Conservation (phyloP, 2,113 vertebrate species). For the Stigmatopora nigra region DNA sequence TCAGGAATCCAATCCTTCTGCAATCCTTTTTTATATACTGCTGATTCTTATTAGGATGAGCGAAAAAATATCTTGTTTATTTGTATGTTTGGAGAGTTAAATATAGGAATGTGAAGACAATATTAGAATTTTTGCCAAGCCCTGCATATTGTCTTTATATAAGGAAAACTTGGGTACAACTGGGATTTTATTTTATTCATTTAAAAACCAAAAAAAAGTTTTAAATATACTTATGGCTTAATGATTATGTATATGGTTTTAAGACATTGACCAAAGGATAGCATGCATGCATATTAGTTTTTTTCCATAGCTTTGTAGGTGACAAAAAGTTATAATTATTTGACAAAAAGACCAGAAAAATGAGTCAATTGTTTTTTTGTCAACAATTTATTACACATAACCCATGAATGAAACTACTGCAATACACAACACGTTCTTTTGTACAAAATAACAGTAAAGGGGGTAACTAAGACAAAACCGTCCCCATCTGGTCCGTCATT, state of each 20-base stretch:
- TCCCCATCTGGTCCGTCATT: slow-evolving; percentile 2
- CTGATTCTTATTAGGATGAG: neutral
- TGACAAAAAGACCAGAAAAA: slow-evolving; percentile 21
- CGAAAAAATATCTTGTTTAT: too few species aligned
- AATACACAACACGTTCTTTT: slow-evolving; percentile 58
- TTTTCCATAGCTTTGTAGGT: neutral
- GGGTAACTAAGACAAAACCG: slow-evolving; percentile 14
- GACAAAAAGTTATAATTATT: neutral
- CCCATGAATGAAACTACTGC: slow-evolving; percentile 44
- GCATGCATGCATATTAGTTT: neutral
- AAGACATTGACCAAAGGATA: too few species aligned
- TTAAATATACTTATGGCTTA: too few species aligned
- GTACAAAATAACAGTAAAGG: slow-evolving; percentile 69
- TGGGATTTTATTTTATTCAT: too few species aligned
- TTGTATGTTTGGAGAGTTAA: too few species aligned
- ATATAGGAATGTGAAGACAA: too few species aligned
- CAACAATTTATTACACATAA: slow-evolving; percentile 57
- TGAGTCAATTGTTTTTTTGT: slow-evolving; percentile 37
- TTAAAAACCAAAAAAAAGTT: too few species aligned
- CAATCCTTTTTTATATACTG: neutral
- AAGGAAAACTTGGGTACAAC: too few species aligned
- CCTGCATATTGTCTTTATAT: too few species aligned
- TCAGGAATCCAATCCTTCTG: neutral
- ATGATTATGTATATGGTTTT: too few species aligned
- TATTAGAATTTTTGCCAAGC: too few species aligned